Evolutionary conservation across 2,888 invertebrate species (phyloP).

Genomic region (Andrena trimmerana): DNA sequence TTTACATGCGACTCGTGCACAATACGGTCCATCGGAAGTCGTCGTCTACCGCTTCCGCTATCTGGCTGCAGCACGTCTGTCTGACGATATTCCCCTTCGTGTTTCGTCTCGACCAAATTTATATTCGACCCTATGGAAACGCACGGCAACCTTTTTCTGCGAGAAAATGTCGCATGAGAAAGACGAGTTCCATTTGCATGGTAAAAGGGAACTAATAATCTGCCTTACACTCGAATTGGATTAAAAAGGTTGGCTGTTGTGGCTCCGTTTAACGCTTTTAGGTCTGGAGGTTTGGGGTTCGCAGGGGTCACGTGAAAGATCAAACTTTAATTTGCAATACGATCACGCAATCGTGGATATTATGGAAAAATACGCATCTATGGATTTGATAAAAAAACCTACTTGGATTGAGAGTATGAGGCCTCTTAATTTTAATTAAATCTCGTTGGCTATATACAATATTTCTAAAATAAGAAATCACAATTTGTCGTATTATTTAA

Average conservation of each 20-base stretch:
- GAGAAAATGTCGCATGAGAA: slow-evolving; percentile 16
- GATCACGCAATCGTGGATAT: background rate
- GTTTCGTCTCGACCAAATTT: slow-evolving; percentile 70
- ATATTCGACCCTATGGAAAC: slow-evolving; percentile 73
- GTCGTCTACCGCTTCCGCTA: slow-evolving; percentile 80
- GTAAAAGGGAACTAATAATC: slow-evolving; percentile 45
- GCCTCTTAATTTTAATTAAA: no score
- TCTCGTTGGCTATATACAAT: no score
- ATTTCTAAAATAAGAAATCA: no score
- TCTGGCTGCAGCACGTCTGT: slow-evolving; percentile 74
- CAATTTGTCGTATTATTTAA: no score
- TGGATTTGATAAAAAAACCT: background rate
- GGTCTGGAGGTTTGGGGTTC: no score
- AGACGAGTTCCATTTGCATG: slow-evolving; percentile 34
- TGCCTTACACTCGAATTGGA: slow-evolving; percentile 17
- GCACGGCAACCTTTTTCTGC: slow-evolving; percentile 67
- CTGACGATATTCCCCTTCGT: slow-evolving; percentile 68
- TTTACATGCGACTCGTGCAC: slow-evolving; percentile 78
- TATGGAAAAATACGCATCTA: background rate
- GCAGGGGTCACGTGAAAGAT: slow-evolving; percentile 5
- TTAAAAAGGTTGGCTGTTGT: slow-evolving; percentile 10
- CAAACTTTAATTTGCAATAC: slow-evolving; percentile 35
- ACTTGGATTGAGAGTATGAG: no score
- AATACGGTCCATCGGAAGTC: slow-evolving; percentile 81
- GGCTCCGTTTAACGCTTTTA: background rate